Percentiles rank a stretch among this genome's conserved stretches.
phyloP scores from a whole-genome alignment of 2,888 invertebrate species.

The Drosophila heteroneura region DNA sequence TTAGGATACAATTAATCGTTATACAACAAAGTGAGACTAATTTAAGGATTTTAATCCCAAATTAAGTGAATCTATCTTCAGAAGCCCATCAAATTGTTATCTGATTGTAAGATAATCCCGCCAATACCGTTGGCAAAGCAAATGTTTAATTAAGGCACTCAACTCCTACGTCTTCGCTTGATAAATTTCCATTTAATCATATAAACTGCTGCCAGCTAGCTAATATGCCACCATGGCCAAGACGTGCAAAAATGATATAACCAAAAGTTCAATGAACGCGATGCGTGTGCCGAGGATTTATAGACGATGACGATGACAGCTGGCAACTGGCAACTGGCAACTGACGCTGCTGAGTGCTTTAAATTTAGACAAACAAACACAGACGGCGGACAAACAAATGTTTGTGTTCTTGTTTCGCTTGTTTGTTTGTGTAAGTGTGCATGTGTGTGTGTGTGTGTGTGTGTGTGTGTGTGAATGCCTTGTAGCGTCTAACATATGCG shows the following conservation, averaged over 20 bases:
- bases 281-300: constrained; percentile 57
- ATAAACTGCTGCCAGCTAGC: constrained; percentile 29
- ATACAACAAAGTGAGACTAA: not conserved
- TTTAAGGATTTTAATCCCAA: not conserved
- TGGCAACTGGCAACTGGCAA: constrained; percentile 22
- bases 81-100: not conserved
- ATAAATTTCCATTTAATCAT: constrained; percentile 47
- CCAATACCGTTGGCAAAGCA: not conserved
- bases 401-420: constrained; percentile 45
- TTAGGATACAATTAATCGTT: not conserved
- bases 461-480: constrained; percentile 18
- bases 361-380: constrained; percentile 66
- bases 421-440: constrained; percentile 16
- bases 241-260: constrained; percentile 33
- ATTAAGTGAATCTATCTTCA: not conserved
- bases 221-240: constrained; percentile 17
- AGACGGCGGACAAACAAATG: constrained; percentile 61
- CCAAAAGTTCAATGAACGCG: constrained; percentile 69
- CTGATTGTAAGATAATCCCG: not conserved
- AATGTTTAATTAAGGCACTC: constrained; percentile 2
- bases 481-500: constrained; percentile 44
- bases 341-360: constrained; percentile 58
- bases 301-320: constrained; percentile 37
- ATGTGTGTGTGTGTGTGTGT: constrained; percentile 21
- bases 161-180: constrained; percentile 7